Percentiles rank a stretch among this genome's conserved stretches.
Evolutionary conservation across 2,888 invertebrate genomes (phyloP).

Genomic region (Drosophila mettleri): DNA sequence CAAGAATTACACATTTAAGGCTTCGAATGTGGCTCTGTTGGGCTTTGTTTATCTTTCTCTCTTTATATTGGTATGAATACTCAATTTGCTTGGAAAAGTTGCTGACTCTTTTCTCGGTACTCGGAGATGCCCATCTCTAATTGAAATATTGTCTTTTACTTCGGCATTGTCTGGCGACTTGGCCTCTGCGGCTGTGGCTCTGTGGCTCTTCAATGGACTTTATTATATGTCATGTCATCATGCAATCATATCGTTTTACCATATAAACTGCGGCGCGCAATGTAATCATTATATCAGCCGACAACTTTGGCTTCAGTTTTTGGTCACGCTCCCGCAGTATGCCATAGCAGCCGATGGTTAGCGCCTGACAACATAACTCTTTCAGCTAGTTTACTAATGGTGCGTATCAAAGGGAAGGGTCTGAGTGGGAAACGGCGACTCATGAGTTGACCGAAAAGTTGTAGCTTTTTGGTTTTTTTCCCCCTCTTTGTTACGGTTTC

Average conservation of each 20-base stretch:
- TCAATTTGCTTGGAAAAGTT: no score
- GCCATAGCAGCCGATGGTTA: background rate
- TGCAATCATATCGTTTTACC: constrained; percentile 78
- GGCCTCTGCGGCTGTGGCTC: constrained; percentile 1
- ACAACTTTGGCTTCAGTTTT: constrained; percentile 19
- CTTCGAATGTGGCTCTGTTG: background rate
- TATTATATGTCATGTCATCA: constrained; percentile 72
- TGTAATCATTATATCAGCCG: constrained; percentile 52
- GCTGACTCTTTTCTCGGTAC: background rate
- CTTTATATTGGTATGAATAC: no score
- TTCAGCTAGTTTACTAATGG: constrained; percentile 59
- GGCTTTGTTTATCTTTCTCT: background rate
- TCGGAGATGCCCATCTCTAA: constrained; percentile 10
- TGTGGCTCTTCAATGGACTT: constrained; percentile 29
- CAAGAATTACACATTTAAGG: background rate
- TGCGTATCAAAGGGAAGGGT: constrained; percentile 50
- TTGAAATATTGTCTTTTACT: constrained; percentile 7
- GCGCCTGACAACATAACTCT: constrained; percentile 20
- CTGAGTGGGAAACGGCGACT: background rate
- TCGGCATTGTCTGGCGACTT: constrained; percentile 1
- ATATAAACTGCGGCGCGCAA: constrained; percentile 56
- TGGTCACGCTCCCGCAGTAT: constrained; percentile 15
- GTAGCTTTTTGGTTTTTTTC: constrained; percentile 4
- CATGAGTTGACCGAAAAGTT: constrained; percentile 53
- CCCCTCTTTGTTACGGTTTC: constrained; percentile 36